Base-by-base conservation (phyloP, 37 sponge, comb jelly and placozoan species). In the Mnemiopsis leidyi region DNA sequence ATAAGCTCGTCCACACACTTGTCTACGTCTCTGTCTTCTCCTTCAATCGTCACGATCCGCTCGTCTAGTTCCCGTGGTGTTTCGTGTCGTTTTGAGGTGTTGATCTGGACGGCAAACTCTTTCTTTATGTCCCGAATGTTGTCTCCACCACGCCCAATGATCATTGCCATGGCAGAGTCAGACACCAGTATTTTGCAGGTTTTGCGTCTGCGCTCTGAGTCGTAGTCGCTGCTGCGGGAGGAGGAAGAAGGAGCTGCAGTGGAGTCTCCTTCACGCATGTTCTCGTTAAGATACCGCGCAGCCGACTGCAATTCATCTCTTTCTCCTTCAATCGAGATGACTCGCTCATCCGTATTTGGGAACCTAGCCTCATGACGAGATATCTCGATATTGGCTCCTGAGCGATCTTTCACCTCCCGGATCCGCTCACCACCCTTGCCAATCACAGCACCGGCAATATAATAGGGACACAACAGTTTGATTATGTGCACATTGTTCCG, bases 141-240 rank as follows among this genome's bases (percentile, higher is more conserved):
- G 28, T 85, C 90, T 0, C 90, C 90, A 28, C 90, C 90, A 23
- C 36, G 33, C 5, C 90, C 90, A 85, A 85, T 85, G 39, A 85
- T 85, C 90, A 85, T 85, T 85, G 90, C 90, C 90, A 85, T 85
- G 61, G 90, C 32, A 13, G 90, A 85, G 61, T 85, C 90, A 85
- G 90, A 85, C 29, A 85, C 90, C 9, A 85, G 90, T 2, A 85
- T 85, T 29, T 85, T 85, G 48, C 90, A 85, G 0, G 61, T 36
- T 23, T 26, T 85, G 26, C 48, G 2, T 39, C 90, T 85, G 28
- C 30, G 25, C n/a, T 38, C 61, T n/a, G 40, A 13, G 38, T 40
- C 61, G 40, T 85, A 38, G 40, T 40, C 61, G 1, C 0, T 23
- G 1, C 35, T 28, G 23, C 90, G 90, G 61, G 90, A 85, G 25